Evolutionary conservation across 2,797 vertebrate genomes (phyloP), one percentile per base, ranked within the genome.

Genomic region (Craterocephalus amniculus): DNA sequence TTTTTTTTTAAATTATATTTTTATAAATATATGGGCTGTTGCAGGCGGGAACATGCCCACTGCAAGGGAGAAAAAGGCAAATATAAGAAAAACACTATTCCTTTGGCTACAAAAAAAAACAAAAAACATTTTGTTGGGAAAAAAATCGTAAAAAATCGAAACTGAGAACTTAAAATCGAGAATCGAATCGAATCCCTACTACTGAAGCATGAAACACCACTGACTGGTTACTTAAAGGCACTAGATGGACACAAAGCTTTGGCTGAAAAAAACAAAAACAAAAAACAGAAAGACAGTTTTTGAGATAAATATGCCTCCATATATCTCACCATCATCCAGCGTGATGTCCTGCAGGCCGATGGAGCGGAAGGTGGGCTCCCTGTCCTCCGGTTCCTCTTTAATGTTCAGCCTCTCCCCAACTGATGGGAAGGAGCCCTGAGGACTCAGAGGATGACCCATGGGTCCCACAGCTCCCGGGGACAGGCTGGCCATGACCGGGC

Each of bases 331-430:
- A 85, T 99, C 98, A 80, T 99, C 98, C 91, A 99, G 94, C 0
- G 98, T 99, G 91, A 99, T 99, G 94, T 99, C 98, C 87, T 99
- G 97, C 51, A 99, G 93, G 87, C 97, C 98, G 29, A 99, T 98
- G 38, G 97, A 93, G 79, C 97, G 95, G 93, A 99, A 99, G 83
- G 94, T 96, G 82, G 96, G 91, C 83, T 98, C 97, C 71, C 84
- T 90, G 57, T 99, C 97, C 84, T 97, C 97, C 1, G 97, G 97
- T 87, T 99, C 98, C 56, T 96, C 94, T 90, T 99, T 99, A 92
- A 99, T 95, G 93, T 92, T 96, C 80, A 95, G 62, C 79, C 93
- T 88, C 87, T 97, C 90, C 58, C 88, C 93, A 2, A 97, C 95
- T 29, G 94, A 74, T 43, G 94, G 80, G 88, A 97, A 99, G 4